Evolutionary conservation across 2,797 vertebrate species (phyloP).

Genomic region (Salarias fasciatus): DNA sequence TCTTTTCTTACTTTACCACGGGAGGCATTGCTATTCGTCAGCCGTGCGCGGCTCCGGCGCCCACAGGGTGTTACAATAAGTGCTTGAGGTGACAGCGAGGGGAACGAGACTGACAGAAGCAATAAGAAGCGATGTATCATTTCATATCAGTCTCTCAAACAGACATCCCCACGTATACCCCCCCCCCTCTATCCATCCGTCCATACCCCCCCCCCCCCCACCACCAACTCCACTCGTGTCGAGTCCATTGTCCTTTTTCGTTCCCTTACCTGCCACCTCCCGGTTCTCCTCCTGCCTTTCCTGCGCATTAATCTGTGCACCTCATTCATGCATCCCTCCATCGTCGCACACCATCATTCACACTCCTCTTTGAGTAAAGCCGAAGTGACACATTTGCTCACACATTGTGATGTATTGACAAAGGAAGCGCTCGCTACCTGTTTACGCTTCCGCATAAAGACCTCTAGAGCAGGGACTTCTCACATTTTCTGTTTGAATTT

Average conservation of each 20-base stretch:
- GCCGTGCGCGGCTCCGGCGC: slow-evolving; percentile 32
- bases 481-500: not conserved
- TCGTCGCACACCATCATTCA: slow-evolving; percentile 15
- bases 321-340: slow-evolving; percentile 10
- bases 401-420: slow-evolving; percentile 18
- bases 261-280: slow-evolving; percentile 29
- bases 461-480: not conserved
- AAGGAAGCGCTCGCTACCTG: slow-evolving; percentile 4
- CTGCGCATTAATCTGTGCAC: slow-evolving; percentile 3
- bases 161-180: slow-evolving; percentile 19
- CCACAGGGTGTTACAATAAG: slow-evolving; percentile 56
- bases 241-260: slow-evolving; percentile 13
- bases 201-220: not conserved
- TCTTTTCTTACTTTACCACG: slow-evolving; percentile 30
- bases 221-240: not conserved
- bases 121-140: slow-evolving; percentile 72
- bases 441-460: slow-evolving; percentile 16
- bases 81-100: slow-evolving; percentile 60
- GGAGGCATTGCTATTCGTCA: slow-evolving; percentile 34
- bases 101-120: slow-evolving; percentile 66
- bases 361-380: slow-evolving; percentile 22
- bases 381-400: slow-evolving; percentile 23
- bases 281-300: slow-evolving; percentile 18
- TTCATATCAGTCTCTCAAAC: slow-evolving; percentile 56
- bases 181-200: slow-evolving; percentile 16